A percentile compares a stretch with the other conserved stretches of the same genome.
Evolutionary conservation across 2,113 vertebrate genomes (phyloP).

Genomic region (Cynopterus brachyotis): DNA sequence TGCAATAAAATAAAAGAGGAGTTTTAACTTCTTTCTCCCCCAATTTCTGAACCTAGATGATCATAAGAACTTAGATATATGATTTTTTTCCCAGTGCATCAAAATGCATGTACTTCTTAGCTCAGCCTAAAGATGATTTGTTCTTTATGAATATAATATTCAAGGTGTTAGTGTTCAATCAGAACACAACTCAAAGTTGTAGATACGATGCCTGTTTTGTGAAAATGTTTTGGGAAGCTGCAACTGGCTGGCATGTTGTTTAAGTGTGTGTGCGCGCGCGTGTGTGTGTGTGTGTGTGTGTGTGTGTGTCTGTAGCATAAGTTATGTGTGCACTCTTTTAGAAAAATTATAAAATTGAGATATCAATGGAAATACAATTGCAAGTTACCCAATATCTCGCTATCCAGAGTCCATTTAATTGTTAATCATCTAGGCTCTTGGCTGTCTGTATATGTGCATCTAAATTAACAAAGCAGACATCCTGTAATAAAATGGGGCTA

Average conservation of each 20-base stretch:
- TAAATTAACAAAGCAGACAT: constrained; percentile 37
- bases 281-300: background rate
- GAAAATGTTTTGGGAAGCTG: background rate
- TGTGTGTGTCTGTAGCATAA: background rate
- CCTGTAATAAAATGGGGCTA: background rate
- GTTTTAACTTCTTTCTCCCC: background rate
- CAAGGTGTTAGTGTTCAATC: background rate
- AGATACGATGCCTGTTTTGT: background rate
- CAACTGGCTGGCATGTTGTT: background rate
- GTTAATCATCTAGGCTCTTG: background rate
- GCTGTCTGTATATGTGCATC: background rate
- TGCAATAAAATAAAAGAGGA: background rate
- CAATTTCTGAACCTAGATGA: background rate
- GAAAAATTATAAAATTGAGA: constrained; percentile 19
- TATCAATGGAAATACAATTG: background rate
- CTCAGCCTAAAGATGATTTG: background rate
- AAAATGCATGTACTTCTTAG: background rate
- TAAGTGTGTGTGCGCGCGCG: background rate
- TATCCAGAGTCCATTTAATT: background rate
- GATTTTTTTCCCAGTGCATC: background rate
- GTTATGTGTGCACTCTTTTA: background rate
- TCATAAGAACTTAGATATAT: background rate
- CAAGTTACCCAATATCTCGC: background rate
- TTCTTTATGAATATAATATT: background rate
- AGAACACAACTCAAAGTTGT: background rate